These are phyloP conservation scores for Cnemophilus loriae DNA, from an alignment of 2,113 vertebrate species.

Conservation along the genomic window DNA sequence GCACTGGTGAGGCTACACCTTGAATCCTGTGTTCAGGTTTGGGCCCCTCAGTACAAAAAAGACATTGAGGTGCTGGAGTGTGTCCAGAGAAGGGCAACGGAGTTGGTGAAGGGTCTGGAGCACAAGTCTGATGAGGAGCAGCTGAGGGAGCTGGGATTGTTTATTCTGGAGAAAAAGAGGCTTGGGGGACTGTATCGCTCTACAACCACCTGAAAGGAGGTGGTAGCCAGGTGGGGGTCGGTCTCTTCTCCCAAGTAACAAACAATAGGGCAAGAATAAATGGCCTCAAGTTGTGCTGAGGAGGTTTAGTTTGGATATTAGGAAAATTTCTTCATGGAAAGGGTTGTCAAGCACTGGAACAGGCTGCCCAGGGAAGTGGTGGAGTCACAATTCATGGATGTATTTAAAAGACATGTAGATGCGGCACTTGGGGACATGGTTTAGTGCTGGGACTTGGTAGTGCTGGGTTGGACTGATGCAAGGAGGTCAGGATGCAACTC, in stretches of 20 bases:
- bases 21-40: not conserved
- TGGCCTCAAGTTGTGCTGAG: not conserved
- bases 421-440: fast-evolving
- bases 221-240: not conserved
- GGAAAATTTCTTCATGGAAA: not conserved
- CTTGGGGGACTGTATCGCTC: not conserved
- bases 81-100: not conserved
- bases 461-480: not conserved
- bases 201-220: fast-evolving
- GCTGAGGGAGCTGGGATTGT: not conserved
- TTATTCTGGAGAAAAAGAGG: not conserved
- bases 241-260: not conserved
- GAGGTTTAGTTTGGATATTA: not conserved
- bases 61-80: not conserved
- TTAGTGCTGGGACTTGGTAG: not conserved
- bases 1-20: not conserved
- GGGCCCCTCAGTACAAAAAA: not conserved
- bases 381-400: not conserved
- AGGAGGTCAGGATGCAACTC: not conserved
- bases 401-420: not conserved
- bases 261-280: not conserved
- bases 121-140: not conserved
- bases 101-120: not conserved
- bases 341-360: not conserved
- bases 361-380: not conserved